phyloP scores from a whole-genome alignment of 2,888 invertebrate genomes.

The Cheilosia vernalis region DNA sequence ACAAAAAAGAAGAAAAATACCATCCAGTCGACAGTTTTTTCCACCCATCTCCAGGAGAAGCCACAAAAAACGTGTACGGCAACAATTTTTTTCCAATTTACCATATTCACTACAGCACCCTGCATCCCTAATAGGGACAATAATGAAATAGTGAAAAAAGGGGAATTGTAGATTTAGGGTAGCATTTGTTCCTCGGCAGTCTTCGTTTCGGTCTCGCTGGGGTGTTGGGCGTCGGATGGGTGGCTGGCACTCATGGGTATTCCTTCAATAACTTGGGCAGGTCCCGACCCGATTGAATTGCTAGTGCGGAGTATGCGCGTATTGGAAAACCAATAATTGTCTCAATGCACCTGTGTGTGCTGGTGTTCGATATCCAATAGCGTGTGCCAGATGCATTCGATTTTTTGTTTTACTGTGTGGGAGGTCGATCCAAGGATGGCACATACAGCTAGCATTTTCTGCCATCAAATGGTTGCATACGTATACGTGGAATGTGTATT shows the following conservation, averaged over 20 bases:
- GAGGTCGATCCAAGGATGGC: neutral
- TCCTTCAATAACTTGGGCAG: conserved; percentile 51
- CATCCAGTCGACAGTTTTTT: conserved; percentile 69
- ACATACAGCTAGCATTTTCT: neutral
- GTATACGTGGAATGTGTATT: neutral
- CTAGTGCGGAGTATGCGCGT: conserved; percentile 65
- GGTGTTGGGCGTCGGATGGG: neutral
- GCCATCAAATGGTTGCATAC: neutral
- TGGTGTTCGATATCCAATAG: conserved; percentile 63
- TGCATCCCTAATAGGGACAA: conserved; percentile 66
- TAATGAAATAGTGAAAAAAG: conserved; percentile 69
- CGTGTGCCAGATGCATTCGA: conserved; percentile 64
- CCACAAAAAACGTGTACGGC: conserved; percentile 55
- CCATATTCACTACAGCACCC: conserved; percentile 60
- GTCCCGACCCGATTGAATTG: conserved; percentile 56
- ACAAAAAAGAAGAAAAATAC: conserved; percentile 6
- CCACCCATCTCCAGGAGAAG: conserved; percentile 25
- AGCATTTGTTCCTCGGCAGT: conserved; percentile 28
- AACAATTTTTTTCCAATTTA: conserved; percentile 70
- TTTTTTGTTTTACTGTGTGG: conserved; percentile 3
- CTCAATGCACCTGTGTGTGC: conserved; percentile 64
- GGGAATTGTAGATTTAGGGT: conserved; percentile 47
- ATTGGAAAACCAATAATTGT: conserved; percentile 68
- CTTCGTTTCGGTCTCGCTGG: conserved; percentile 21
- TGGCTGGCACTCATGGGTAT: conserved; percentile 1